These are phyloP conservation scores for Thryonomys swinderianus DNA, from an alignment of 2,113 vertebrate genomes.

Conservation along the genomic window DNA sequence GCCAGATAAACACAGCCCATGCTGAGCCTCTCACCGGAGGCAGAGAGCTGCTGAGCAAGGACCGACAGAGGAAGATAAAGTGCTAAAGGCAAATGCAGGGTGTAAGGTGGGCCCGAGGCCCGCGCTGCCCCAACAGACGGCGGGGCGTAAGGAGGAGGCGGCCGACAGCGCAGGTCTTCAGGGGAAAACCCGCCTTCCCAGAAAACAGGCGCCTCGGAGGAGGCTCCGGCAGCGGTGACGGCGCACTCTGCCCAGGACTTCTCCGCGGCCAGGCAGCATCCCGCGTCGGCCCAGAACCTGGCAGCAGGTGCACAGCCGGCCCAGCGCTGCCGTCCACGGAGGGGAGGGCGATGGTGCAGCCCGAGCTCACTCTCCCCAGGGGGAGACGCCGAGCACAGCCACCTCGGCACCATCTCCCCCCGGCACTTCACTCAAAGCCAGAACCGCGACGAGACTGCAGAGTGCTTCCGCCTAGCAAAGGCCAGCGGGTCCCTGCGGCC, in stretches of 20 bases:
- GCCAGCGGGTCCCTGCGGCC: background rate
- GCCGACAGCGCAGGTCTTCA: background rate
- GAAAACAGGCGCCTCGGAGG: background rate
- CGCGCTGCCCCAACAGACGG: background rate
- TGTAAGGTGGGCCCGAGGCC: background rate
- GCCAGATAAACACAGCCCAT: no score
- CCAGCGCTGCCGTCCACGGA: background rate
- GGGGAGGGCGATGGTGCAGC: background rate
- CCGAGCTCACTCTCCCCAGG: background rate
- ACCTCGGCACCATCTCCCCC: background rate
- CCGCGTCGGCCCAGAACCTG: background rate
- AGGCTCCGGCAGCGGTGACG: background rate
- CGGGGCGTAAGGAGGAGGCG: background rate
- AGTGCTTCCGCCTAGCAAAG: background rate
- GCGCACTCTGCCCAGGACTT: background rate
- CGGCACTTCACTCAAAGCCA: background rate
- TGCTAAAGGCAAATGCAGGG: background rate
- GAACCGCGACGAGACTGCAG: background rate
- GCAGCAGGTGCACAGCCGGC: background rate
- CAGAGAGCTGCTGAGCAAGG: background rate
- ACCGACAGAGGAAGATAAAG: background rate
- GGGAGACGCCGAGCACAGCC: background rate
- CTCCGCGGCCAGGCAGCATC: background rate
- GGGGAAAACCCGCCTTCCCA: background rate
- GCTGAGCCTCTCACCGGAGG: background rate